Evolutionary conservation across 92 coral and sea anemone species (phyloP).

Genomic region (Porites divaricata): DNA sequence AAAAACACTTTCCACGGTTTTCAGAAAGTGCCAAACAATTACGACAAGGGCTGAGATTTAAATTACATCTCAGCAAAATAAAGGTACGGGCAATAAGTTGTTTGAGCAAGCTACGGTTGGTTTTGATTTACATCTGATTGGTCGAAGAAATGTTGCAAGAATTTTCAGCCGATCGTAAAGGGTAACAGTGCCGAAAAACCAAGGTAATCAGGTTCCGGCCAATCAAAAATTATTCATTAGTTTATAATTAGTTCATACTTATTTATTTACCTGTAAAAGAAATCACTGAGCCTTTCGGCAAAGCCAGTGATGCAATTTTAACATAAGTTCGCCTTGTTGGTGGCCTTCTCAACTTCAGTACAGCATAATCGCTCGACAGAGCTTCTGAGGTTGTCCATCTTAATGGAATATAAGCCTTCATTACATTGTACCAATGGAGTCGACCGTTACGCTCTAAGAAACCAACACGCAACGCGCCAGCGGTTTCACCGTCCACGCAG

Average conservation of each 20-base stretch:
- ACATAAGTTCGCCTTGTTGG: slow-evolving; percentile 30
- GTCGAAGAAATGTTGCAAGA: no score
- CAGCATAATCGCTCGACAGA: slow-evolving; percentile 55
- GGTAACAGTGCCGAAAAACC: no score
- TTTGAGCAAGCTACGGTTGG: no score
- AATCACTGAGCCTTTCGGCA: slow-evolving; percentile 23
- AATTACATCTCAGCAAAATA: no score
- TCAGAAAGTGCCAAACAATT: no score
- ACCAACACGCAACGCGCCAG: slow-evolving; percentile 62
- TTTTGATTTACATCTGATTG: no score
- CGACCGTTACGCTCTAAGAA: slow-evolving; percentile 65
- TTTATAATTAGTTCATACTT: neutral
- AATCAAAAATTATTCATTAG: no score
- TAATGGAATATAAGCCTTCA: slow-evolving; percentile 34
- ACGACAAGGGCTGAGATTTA: no score
- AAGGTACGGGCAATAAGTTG: no score
- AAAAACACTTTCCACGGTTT: no score
- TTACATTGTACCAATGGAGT: slow-evolving; percentile 67
- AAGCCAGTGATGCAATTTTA: slow-evolving; percentile 9
- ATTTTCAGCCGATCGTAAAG: no score
- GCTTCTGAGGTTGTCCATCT: slow-evolving; percentile 15
- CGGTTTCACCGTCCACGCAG: slow-evolving; percentile 62
- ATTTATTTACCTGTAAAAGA: slow-evolving; percentile 48
- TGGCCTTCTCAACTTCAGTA: slow-evolving; percentile 43
- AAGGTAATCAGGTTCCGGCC: no score